A percentile compares a stretch with the other conserved stretches of the same genome.
phyloP scores from a whole-genome alignment of 1,140 invertebrate species.

The Anoplophora glabripennis region DNA sequence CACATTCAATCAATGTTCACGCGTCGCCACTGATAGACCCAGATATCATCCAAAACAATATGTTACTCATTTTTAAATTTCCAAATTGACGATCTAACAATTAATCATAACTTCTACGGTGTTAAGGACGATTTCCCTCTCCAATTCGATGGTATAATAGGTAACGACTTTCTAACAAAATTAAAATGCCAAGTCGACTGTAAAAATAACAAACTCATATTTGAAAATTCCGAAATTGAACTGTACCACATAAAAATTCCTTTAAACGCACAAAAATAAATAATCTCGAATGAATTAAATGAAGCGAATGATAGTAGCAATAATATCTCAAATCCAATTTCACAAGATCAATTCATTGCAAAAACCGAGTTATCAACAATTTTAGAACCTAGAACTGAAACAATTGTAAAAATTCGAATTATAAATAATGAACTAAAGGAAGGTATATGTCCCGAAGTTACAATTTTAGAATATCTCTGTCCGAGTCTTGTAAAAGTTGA shows the following conservation, averaged over 20 bases:
- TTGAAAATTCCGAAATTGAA: no score
- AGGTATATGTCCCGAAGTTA: background rate
- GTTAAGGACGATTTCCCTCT: slow-evolving; percentile 3
- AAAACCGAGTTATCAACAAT: background rate
- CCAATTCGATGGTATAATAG: no score
- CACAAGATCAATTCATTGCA: slow-evolving; percentile 1
- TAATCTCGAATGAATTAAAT: background rate
- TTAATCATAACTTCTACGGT: background rate
- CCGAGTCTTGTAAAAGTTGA: background rate
- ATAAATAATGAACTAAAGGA: no score
- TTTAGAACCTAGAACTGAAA: background rate
- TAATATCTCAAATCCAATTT: background rate
- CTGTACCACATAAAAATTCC: no score
- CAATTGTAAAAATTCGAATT: no score
- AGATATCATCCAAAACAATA: background rate
- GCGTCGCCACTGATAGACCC: no score
- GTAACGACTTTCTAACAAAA: no score
- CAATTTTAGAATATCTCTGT: background rate
- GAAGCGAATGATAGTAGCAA: no score
- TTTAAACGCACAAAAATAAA: background rate
- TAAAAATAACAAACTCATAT: no score
- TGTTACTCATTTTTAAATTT: background rate
- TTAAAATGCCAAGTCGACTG: no score
- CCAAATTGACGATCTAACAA: background rate
- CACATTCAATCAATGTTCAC: no score